A percentile compares a stretch with the other conserved stretches of the same genome.
Evolutionary conservation across 1,140 invertebrate species (phyloP).

Genomic region (Lerema accius): DNA sequence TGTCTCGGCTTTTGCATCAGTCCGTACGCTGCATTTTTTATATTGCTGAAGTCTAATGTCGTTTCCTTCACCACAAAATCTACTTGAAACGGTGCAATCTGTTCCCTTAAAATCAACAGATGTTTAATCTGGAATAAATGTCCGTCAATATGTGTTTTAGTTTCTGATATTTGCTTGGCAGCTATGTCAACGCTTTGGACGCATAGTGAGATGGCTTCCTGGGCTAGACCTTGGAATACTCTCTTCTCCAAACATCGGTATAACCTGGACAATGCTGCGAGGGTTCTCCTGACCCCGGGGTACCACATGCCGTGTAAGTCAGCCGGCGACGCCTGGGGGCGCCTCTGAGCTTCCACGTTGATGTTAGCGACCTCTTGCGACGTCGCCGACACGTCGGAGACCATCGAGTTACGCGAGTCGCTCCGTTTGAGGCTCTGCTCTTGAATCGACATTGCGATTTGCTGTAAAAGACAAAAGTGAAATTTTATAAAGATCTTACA

Average conservation of each 20-base stretch:
- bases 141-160: conserved; percentile 91
- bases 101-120: conserved; percentile 97
- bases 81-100: conserved; percentile 99
- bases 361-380: conserved; percentile 86
- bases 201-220: conserved; percentile 96
- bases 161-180: conserved; percentile 86
- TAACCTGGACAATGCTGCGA: conserved; percentile 97
- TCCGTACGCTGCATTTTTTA: conserved; percentile 93
- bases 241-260: conserved; percentile 97
- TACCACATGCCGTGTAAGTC: conserved; percentile 99
- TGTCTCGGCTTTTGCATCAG: conserved; percentile 93
- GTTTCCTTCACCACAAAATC: conserved; percentile 97
- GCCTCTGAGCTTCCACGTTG: conserved; percentile 67
- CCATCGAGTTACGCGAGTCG: conserved; percentile 87
- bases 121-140: conserved; percentile 99
- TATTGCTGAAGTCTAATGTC: conserved; percentile 94
- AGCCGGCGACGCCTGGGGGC: conserved; percentile 89
- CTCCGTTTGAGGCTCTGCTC: conserved; percentile 85
- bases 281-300: conserved; percentile 96
- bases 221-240: conserved; percentile 98
- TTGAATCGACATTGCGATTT: conserved; percentile 88
- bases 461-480: conserved; percentile 78
- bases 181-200: conserved; percentile 94
- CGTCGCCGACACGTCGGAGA: conserved; percentile 85
- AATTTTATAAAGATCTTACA: too few species aligned